phyloP scores from a whole-genome alignment of 2,797 vertebrate species.

The Perodicticus potto region DNA sequence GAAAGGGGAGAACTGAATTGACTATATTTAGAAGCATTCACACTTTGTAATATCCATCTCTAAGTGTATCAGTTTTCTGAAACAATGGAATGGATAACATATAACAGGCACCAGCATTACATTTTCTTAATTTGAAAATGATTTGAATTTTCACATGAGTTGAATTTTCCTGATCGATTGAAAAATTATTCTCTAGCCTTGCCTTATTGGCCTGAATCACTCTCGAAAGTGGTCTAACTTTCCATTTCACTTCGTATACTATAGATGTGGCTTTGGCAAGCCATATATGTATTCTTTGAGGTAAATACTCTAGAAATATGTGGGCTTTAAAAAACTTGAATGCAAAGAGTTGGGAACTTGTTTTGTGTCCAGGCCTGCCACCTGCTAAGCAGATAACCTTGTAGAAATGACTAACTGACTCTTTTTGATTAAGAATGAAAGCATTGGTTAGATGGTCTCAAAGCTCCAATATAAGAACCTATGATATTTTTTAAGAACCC shows the following conservation, averaged over 20 bases:
- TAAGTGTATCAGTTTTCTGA: neutral
- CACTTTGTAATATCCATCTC: neutral
- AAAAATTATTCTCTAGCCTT: neutral
- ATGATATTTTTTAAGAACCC: neutral
- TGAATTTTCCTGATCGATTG: constrained; percentile 6
- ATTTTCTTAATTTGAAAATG: neutral
- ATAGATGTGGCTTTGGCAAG: neutral
- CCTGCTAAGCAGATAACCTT: neutral
- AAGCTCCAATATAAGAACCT: neutral
- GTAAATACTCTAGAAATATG: neutral
- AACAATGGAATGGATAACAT: neutral
- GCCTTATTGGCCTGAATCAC: neutral
- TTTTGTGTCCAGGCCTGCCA: neutral
- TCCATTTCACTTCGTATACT: neutral
- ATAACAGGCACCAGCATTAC: neutral
- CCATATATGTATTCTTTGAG: neutral
- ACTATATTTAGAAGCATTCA: neutral
- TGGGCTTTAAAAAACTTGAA: neutral
- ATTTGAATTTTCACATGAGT: neutral
- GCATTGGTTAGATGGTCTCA: neutral
- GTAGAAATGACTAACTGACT: neutral
- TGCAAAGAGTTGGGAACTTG: neutral
- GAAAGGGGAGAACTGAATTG: neutral
- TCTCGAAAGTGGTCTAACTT: neutral
- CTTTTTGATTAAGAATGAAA: neutral